phyloP scores from a whole-genome alignment of 1,140 invertebrate genomes.

The Sarcophaga bullata region DNA sequence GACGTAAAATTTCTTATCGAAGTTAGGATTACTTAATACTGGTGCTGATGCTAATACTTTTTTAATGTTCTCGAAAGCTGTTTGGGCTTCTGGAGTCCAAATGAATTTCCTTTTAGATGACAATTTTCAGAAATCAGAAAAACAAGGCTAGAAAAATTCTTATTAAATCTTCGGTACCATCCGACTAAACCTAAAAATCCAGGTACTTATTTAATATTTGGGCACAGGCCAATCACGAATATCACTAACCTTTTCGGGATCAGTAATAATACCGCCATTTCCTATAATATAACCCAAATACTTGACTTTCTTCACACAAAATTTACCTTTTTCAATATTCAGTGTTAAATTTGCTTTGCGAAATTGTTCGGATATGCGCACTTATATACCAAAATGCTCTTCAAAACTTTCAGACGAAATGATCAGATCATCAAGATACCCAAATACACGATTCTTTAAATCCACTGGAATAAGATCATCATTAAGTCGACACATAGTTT shows the following conservation, averaged over 20 bases:
- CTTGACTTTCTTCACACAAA: neutral
- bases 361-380: neutral
- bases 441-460: conserved; percentile 47
- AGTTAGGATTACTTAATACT: conserved; percentile 47
- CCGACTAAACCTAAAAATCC: conserved; percentile 1
- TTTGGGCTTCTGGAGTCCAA: neutral
- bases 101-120: neutral
- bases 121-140: conserved; percentile 1
- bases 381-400: neutral
- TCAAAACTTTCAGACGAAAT: neutral
- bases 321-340: neutral
- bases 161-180: conserved; percentile 5
- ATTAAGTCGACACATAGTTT: conserved; percentile 41
- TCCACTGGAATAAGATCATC: conserved; percentile 45
- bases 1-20: conserved; percentile 43
- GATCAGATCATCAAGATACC: conserved; percentile 47
- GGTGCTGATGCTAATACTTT: conserved; percentile 42
- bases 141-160: conserved; percentile 11
- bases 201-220: neutral
- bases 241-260: neutral
- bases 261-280: neutral
- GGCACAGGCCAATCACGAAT: neutral
- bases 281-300: conserved; percentile 9
- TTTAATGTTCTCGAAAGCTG: conserved; percentile 1
- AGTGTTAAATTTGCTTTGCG: neutral